Conservation (phyloP, 1,140 invertebrate genomes). For the Trichomalopsis sarcophagae region DNA sequence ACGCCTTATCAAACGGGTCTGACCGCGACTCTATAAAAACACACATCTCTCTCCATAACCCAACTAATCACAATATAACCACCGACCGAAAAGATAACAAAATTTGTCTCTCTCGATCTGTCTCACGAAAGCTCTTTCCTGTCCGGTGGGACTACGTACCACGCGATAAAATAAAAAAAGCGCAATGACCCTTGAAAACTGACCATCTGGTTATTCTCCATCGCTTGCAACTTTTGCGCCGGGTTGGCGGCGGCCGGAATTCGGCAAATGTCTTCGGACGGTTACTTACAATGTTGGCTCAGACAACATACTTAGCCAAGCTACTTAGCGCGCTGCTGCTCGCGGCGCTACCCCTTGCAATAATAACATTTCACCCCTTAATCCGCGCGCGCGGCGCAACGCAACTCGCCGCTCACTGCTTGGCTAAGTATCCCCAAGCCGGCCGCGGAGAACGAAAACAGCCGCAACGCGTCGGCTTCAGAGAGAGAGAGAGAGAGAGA, state of each 20-base stretch:
- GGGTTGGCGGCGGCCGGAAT: background rate
- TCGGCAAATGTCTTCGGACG: conserved; percentile 58
- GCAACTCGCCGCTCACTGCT: conserved; percentile 52
- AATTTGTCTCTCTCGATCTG: too few species aligned
- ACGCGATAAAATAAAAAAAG: background rate
- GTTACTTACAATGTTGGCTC: conserved; percentile 74
- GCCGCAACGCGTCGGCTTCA: conserved; percentile 25
- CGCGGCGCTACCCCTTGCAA: conserved; percentile 71
- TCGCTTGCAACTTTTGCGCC: too few species aligned
- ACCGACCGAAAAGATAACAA: too few species aligned
- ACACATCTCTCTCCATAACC: too few species aligned
- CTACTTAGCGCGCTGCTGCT: conserved; percentile 67
- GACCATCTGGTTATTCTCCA: conserved; percentile 35
- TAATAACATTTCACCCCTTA: conserved; percentile 75
- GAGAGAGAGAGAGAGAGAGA: background rate
- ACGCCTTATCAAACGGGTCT: too few species aligned
- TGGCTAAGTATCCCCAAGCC: conserved; percentile 60
- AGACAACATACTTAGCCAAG: conserved; percentile 75
- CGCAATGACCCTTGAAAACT: background rate
- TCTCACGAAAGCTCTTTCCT: too few species aligned
- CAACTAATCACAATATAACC: too few species aligned
- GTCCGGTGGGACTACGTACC: too few species aligned
- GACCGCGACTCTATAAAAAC: too few species aligned
- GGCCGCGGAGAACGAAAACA: conserved; percentile 67
- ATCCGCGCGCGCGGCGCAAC: conserved; percentile 61